Conservation (phyloP, 2,888 invertebrate genomes). For the Exocentrus adspersus region DNA sequence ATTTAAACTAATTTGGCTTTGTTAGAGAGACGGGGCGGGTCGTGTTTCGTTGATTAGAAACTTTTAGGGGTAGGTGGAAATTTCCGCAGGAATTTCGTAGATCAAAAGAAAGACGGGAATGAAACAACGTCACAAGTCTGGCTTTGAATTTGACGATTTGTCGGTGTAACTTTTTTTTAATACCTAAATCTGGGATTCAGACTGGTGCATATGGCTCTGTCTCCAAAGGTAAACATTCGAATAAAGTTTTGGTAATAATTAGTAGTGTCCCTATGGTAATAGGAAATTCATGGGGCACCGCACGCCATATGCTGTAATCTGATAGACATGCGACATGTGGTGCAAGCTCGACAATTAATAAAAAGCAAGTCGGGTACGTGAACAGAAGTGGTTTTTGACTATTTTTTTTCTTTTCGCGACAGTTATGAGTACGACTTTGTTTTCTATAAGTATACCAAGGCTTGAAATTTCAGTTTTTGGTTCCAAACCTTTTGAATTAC, state of each 20-base stretch:
- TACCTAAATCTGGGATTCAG: neutral
- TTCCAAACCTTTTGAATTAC: neutral
- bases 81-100: neutral
- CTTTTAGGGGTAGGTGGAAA: neutral
- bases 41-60: neutral
- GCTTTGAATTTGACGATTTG: too few species aligned
- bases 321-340: conserved; percentile 24
- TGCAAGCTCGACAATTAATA: conserved; percentile 11
- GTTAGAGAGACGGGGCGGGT: neutral
- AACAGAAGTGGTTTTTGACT: conserved; percentile 7
- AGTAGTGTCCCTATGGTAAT: conserved; percentile 19
- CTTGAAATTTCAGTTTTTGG: neutral
- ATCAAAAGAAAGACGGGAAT: neutral
- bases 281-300: conserved; percentile 22
- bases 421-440: neutral
- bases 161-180: too few species aligned
- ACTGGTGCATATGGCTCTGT: neutral
- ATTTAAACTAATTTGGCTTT: conserved; percentile 7
- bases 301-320: conserved; percentile 28
- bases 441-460: too few species aligned
- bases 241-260: conserved; percentile 16
- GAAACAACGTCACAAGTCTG: neutral
- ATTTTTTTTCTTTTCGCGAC: neutral
- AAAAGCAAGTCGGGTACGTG: conserved; percentile 7
- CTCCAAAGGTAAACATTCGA: conserved; percentile 14